Base-by-base conservation (phyloP, 2,888 invertebrate genomes). In the Epirrhoe tristata region DNA sequence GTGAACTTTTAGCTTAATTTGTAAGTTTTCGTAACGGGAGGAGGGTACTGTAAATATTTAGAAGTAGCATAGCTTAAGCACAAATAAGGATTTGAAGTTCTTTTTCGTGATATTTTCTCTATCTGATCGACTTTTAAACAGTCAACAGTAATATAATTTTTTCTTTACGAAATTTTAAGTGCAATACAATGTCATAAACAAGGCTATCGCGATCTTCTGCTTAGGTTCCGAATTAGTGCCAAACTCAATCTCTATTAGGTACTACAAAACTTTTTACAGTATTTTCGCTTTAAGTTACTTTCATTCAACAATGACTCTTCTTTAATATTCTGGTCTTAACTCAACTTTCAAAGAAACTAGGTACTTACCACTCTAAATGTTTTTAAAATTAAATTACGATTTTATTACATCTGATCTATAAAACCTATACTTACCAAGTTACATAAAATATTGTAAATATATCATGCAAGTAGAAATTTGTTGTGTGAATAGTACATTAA, bases 401-500 rank as follows among this genome's bases (percentile, higher is more conserved):
- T 12, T 2, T 43, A 43, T 43, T 12, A 43, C 39, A 43, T 43
- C 39, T 43, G 39, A 12, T 43, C 39, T 43, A 2, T 12, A 39
- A n/a, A n/a, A n/a, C n/a, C n/a, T n/a, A n/a, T n/a, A n/a, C n/a
- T n/a, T n/a, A n/a, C n/a, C n/a, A n/a, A n/a, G n/a, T n/a, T 12
- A 43, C 12, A 1, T 12, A 5, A 4, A 39, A 43, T 66, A 61
- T 68, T 91, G 90, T 90, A 90, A 85, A 92, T 91, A 43, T 12
- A 92, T 85, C 83, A 85, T 85, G 86, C 85, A 83, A 78, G 79
- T 83, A 81, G 88, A 86, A 87, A 83, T 85, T 84, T 87, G 91
- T 90, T 89, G 92, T 91, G 92, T 92, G 92, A 85, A 92, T 93
- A 93, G 90, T 82, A 80, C 66, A 82, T 87, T 84, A 87, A 84